Evolutionary conservation across 1,140 invertebrate species (phyloP), one percentile per base, ranked within the genome.

Genomic region (Asbolus verrucosus): DNA sequence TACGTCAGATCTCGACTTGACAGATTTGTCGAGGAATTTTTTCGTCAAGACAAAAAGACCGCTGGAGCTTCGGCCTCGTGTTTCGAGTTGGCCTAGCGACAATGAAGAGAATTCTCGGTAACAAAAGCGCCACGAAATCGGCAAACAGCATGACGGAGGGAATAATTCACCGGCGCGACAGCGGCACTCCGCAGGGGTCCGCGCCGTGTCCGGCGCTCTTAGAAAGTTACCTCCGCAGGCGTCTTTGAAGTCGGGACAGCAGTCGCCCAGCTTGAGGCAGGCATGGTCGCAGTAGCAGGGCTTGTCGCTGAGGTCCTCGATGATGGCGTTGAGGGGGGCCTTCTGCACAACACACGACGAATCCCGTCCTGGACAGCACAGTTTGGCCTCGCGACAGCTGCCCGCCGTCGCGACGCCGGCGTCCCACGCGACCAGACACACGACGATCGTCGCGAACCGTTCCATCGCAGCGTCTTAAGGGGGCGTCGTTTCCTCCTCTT

Each of bases 221-320:
- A n/a, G n/a, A n/a, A n/a, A n/a, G n/a, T n/a, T 83, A 95, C 93
- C 93, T 83, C 91, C 91, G 78, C 93, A 95, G 68, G 92, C 90
- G 67, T 92, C 87, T 78, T 93, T 91, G 79, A 94, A 94, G 79
- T 95, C 93, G 1, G 87, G 82, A 82, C 93, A 95, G 81, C 93
- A 95, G 74, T 95, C 93, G 31, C 91, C 92, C 2, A 94, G 83
- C 76, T 93, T 94, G 73, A 95, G 84, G 78, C 93, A 95, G 21
- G 92, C 93, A 79, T 94, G 92, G 82, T 94, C 93, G 82, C 93
- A 95, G 78, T 94, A 94, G 79, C 93, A 95, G 0, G 92, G 92
- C 76, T 94, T 93, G 76, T 94, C 92, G 70, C 86, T 88, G 46
- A 91, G 81, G 73, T 91, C 90, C 78, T 93, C 91, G 70, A 94